phyloP scores from a whole-genome alignment of 92 coral and sea anemone genomes.

The Porites lobata region DNA sequence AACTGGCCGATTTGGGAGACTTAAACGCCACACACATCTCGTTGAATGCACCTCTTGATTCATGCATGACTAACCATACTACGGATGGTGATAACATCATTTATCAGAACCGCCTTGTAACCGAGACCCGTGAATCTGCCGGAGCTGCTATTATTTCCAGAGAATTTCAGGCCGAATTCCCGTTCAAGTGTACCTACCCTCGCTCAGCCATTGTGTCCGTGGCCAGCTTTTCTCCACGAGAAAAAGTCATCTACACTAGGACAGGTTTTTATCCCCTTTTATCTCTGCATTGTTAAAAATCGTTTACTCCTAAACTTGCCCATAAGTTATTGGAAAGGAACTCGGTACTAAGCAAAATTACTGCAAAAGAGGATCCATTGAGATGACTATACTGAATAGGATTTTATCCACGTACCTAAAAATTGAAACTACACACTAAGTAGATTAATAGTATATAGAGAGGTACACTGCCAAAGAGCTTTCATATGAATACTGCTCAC shows the following conservation, averaged over 20 bases:
- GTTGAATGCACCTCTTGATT: slow-evolving; percentile 55
- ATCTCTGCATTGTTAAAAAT: not conserved
- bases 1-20: not conserved
- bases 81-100: slow-evolving; percentile 64
- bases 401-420: not conserved
- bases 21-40: slow-evolving; percentile 1
- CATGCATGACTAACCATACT: slow-evolving; percentile 76
- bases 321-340: not conserved
- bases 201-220: slow-evolving; percentile 81
- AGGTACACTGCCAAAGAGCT: too few relatives aligned
- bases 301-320: not conserved
- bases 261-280: slow-evolving; percentile 44
- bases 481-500: too few relatives aligned
- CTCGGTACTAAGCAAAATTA: not conserved
- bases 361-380: not conserved
- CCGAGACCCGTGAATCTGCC: slow-evolving; percentile 60
- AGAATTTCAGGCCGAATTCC: slow-evolving; percentile 81
- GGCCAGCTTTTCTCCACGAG: slow-evolving; percentile 82
- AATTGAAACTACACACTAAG: not conserved
- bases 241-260: slow-evolving; percentile 81
- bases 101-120: slow-evolving; percentile 73
- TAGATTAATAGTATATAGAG: too few relatives aligned
- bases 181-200: slow-evolving; percentile 81
- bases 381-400: not conserved
- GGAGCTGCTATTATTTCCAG: slow-evolving; percentile 72